Percentiles rank a stretch among this genome's conserved stretches.
Conservation (phyloP, 2,113 vertebrate genomes). For the Saccopteryx leptura region DNA sequence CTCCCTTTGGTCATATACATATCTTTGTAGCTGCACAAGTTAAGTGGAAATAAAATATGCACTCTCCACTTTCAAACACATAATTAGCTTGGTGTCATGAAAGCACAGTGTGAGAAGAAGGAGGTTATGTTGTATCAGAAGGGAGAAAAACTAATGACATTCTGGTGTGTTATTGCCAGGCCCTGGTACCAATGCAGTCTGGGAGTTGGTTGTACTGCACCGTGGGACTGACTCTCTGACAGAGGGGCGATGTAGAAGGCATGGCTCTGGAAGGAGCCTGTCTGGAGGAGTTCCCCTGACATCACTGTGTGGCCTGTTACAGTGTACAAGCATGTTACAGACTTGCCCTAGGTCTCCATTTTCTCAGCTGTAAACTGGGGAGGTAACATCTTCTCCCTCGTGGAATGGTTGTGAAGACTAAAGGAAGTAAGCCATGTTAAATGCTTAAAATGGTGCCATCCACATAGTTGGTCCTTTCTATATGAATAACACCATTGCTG, state of each 20-base stretch:
- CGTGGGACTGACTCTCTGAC: neutral
- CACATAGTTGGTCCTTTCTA: neutral
- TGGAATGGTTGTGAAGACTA: neutral
- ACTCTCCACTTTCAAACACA: constrained; percentile 55
- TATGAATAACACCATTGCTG: neutral
- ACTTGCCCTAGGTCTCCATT: neutral
- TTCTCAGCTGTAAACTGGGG: constrained; percentile 18
- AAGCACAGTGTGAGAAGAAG: constrained; percentile 53
- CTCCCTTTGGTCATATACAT: neutral
- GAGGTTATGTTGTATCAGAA: constrained; percentile 26
- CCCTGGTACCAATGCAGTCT: neutral
- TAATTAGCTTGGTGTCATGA: constrained; percentile 66
- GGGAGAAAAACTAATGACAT: neutral
- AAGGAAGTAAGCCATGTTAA: neutral
- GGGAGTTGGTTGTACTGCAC: neutral
- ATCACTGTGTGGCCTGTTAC: neutral
- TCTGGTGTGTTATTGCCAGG: neutral
- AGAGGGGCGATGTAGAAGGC: too few species aligned
- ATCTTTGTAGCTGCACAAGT: constrained; percentile 43
- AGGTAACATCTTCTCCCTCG: neutral
- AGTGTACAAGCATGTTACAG: neutral
- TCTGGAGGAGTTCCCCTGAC: neutral
- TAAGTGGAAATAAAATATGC: constrained; percentile 50
- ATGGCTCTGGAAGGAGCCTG: neutral
- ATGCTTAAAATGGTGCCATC: neutral